Evolutionary conservation across 1,140 invertebrate genomes (phyloP), one percentile per base, ranked within the genome.

Genomic region (Caenorhabditis tropicalis): DNA sequence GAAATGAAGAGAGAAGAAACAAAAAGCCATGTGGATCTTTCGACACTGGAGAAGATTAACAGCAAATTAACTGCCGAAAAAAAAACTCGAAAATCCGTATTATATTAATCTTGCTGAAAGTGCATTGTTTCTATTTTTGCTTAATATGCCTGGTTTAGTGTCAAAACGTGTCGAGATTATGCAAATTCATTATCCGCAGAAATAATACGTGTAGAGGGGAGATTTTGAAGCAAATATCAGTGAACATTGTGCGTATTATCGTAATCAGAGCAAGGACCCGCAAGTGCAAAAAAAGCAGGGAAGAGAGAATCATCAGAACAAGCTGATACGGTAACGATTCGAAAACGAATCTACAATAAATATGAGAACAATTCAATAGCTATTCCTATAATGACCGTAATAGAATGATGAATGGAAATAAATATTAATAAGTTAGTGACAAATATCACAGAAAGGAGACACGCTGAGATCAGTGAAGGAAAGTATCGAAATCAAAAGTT

Each of bases 101-200:
- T n/a, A 24, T 74, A 19, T 74, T 46, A 65, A 65, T 74, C 36
- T 74, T 65, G 6, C n/a, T 19, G 7, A 74, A 74, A 74, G 65
- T 43, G 65, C 65, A 74, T 31, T 74, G 65, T 74, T 43, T 43
- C 36, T 39, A 74, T 74, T 74, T 43, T 24, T 4, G 36, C 19
- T 46, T 29, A 43, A 74, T 43, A 15, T 74, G 36, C 5, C n/a
- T 31, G 1, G 2, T 19, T 10, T n/a, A 74, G 29, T 56, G 53
- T 56, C n/a, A 74, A 39, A 43, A 74, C 65, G 65, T 74, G 33
- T 74, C 24, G n/a, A 74, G 65, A 74, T 74, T 46, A 74, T 74
- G 65, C 65, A 74, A 74, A 74, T 74, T 74, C 36, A 74, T 74
- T 74, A 74, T 27, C 58, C 33, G 36, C 21, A 27, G 24, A 39